Conservation (phyloP, 2,888 invertebrate genomes). For the Agrilus biguttatus region DNA sequence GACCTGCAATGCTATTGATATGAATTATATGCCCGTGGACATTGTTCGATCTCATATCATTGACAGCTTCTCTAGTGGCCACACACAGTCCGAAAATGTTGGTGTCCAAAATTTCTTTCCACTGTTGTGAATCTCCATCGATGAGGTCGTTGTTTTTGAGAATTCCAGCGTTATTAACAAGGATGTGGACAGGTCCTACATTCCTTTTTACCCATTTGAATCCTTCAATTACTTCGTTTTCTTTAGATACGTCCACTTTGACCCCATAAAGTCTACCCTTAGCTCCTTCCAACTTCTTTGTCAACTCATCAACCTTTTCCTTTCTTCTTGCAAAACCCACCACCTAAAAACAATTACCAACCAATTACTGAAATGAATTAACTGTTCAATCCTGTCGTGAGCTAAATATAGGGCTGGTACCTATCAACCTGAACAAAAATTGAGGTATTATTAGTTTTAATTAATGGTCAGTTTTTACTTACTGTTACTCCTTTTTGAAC, state of each 20-base stretch:
- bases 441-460: no score
- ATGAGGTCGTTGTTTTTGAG: constrained; percentile 8
- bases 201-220: constrained; percentile 11
- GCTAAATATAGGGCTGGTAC: no score
- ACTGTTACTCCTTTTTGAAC: constrained; percentile 10
- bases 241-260: constrained; percentile 12
- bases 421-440: no score
- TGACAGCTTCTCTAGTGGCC: constrained; percentile 15
- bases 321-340: constrained; percentile 16
- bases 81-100: constrained; percentile 15
- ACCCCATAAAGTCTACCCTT: constrained; percentile 9
- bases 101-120: constrained; percentile 13
- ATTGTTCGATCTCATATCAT: constrained; percentile 10
- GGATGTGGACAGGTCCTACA: constrained; percentile 12
- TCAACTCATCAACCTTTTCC: constrained; percentile 11
- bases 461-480: not conserved
- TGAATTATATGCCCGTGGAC: constrained; percentile 16
- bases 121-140: constrained; percentile 12
- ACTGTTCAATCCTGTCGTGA: no score
- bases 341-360: constrained; percentile 10
- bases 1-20: constrained; percentile 16
- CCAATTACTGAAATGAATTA: no score
- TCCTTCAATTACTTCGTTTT: constrained; percentile 11
- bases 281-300: constrained; percentile 5
- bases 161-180: constrained; percentile 16